Evolutionary conservation across 2,113 vertebrate species (phyloP), one percentile per base, ranked within the genome.

Genomic region (Myotis brandtii): DNA sequence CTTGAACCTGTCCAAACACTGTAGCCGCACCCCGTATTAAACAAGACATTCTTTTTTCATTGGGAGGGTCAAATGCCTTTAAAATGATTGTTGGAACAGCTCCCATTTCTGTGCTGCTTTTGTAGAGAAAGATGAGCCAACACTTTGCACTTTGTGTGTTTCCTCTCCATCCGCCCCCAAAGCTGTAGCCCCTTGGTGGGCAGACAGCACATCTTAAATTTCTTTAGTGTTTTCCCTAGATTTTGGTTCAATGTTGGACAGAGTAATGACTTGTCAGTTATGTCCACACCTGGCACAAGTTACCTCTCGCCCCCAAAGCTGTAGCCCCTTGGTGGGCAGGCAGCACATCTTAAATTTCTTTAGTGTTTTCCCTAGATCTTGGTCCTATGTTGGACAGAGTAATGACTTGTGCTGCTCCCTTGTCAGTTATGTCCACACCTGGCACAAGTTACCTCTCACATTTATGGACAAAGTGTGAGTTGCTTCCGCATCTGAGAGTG

Each of bases 241-340:
- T 16, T 8, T 52, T 70, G 25, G 2, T 10, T 87, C 77, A 30
- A 9, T 48, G 76, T 30, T 80, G 37, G 37, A 37, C 37, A 37
- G 37, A 37, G 37, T 37, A 59, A 86, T 69, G 4, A 34, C 20
- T 80, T 59, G 11, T 34, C 37, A 75, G 40, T 59, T 50, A 46
- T 13, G 5, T 34, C 5, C 43, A n/a, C 16, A 16, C n/a, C 12
- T 40, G 43, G 34, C 34, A n/a, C 0, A 0, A 40, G 4, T 16
- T 34, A 79, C 12, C 21, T 46, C 27, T 69, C 11, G n/a, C n/a
- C n/a, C n/a, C n/a, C n/a, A n/a, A n/a, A n/a, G n/a, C 7, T 30
- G 12, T 5, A 72, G 48, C 37, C 4, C 0, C 37, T 69, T 6
- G 21, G 56, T 40, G 32, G 59, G 48, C 20, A 88, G 76, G 5